Base-by-base conservation (phyloP, 2,888 invertebrate genomes). In the Hesperia comma region DNA sequence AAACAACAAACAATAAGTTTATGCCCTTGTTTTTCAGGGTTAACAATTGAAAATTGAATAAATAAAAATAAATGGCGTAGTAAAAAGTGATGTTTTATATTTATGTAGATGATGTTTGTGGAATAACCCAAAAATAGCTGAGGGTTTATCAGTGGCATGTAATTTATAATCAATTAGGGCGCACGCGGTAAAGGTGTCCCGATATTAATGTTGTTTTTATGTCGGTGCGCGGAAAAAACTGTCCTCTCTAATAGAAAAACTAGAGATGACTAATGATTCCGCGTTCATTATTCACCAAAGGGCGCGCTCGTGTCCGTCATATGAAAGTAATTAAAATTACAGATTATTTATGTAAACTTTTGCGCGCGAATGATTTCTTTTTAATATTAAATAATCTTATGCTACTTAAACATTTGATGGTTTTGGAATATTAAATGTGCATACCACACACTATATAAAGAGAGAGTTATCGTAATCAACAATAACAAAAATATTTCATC, bases 141-240 rank as follows among this genome's bases (percentile, higher is more conserved):
- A 41, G 43, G 58, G 51, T 64, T 64, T 64, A 64, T 58, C 53
- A 32, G 58, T 58, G 64, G 58, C 64, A 64, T 72, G 72, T 76
- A 76, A 78, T 78, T 78, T 78, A 77, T 86, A 81, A 86, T 86
- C 85, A 84, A 87, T 87, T 86, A 85, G 77, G 58, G 66, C 43
- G 67, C 72, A 72, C 53, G 72, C 68, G 70, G 72, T 69, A 70
- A 76, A 77, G 76, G 76, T 77, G 77, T 71, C 70, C 40, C 69
- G 19, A 10, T 14, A 43, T 69, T 75, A 73, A 75, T 73, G 70
- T 58, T 46, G 63, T 68, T 74, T 75, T 75, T 75, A 71, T 68
- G 57, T 19, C 70, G 37, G 37, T 33, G 69, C 57, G 60, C 21
- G 72, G 71, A 72, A 75, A 84, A 82, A 84, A 82, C 49, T 83